Evolutionary conservation across 2,888 invertebrate genomes (phyloP).

Genomic region (Drosophila siamana): DNA sequence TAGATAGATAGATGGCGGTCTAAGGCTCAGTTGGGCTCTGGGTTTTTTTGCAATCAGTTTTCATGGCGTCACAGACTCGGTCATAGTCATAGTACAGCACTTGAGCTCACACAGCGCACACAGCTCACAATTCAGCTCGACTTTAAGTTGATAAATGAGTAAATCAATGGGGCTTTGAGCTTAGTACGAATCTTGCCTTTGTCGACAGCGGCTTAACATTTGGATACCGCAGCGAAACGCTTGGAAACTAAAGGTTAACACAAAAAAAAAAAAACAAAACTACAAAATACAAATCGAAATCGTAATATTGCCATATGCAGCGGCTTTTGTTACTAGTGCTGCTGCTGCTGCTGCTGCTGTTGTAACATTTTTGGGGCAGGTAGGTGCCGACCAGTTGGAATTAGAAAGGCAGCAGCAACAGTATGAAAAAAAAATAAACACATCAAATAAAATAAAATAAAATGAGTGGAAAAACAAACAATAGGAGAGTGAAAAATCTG

Average conservation of each 20-base stretch:
- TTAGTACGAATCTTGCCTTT: conserved; percentile 73
- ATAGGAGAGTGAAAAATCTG: not conserved
- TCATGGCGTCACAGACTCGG: conserved; percentile 63
- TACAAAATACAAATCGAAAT: conserved; percentile 29
- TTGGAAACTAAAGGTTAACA: conserved; percentile 65
- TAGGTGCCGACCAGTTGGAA: conserved; percentile 60
- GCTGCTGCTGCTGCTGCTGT: conserved; percentile 47
- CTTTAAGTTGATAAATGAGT: conserved; percentile 72
- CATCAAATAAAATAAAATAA: conserved; percentile 2
- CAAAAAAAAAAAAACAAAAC: not conserved
- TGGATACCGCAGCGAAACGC: conserved; percentile 37
- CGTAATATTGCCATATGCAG: conserved; percentile 46
- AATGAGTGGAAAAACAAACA: conserved; percentile 7
- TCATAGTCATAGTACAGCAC: conserved; percentile 17
- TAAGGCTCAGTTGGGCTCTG: conserved; percentile 54
- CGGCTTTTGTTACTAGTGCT: conserved; percentile 41
- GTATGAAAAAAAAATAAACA: not conserved
- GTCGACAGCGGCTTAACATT: conserved; percentile 49
- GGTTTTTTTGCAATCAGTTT: conserved; percentile 59
- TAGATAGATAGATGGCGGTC: conserved; percentile 14
- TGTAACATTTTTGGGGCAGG: conserved; percentile 55
- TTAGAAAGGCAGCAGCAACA: conserved; percentile 67
- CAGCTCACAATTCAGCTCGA: too few relatives aligned
- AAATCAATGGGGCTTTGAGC: conserved; percentile 65
- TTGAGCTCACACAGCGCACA: conserved; percentile 17